Conservation (phyloP, 2,888 invertebrate genomes). For the Idaea straminata region DNA sequence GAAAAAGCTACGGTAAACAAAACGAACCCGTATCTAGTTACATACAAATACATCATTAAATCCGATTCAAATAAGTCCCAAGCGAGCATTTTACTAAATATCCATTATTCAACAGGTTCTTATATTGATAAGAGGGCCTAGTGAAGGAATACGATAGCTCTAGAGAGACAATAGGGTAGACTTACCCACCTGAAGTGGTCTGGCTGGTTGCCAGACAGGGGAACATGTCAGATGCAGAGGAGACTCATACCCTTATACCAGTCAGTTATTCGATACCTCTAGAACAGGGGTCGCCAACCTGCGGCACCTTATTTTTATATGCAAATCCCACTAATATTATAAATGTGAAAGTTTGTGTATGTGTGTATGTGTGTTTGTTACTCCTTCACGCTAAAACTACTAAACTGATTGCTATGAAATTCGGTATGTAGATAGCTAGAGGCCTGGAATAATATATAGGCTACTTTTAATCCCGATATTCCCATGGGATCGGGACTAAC, state of each 20-base stretch:
- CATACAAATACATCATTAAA: conserved; percentile 45
- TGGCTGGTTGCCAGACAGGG: conserved; percentile 42
- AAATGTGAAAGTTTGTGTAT: no score
- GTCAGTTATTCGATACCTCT: no score
- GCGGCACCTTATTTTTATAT: no score
- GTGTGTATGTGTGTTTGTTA: no score
- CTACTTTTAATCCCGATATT: no score
- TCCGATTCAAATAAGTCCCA: conserved; percentile 43
- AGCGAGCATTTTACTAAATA: conserved; percentile 26
- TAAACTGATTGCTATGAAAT: no score
- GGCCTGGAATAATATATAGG: no score
- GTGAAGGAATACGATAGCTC: conserved; percentile 44
- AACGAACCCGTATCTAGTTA: background rate
- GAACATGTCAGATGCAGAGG: conserved; percentile 25
- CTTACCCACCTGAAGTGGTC: conserved; percentile 17
- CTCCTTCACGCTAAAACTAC: no score
- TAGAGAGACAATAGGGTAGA: conserved; percentile 15
- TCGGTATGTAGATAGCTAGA: no score
- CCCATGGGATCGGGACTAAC: no score
- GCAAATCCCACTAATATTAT: no score
- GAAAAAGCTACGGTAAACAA: background rate
- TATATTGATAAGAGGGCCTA: conserved; percentile 37
- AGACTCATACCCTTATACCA: background rate
- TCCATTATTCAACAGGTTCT: conserved; percentile 66
- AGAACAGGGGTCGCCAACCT: background rate